Conservation (phyloP, 2,797 vertebrate genomes). For the Antrozous pallidus region DNA sequence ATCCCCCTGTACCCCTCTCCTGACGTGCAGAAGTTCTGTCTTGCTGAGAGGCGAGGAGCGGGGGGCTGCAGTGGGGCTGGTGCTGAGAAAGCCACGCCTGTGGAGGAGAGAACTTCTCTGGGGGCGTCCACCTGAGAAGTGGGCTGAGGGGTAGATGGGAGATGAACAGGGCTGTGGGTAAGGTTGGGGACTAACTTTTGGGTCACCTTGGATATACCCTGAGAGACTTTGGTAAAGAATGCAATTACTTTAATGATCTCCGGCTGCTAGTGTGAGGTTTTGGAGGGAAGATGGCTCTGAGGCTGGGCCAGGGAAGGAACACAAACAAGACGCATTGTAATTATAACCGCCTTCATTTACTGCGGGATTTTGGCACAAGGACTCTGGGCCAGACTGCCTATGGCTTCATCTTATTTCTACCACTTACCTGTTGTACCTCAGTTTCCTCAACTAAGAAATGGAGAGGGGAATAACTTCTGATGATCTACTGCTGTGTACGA, state of each 20-base stretch:
- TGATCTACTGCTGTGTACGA: no score
- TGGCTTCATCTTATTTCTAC: background rate
- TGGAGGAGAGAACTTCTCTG: fast-evolving
- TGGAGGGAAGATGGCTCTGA: background rate
- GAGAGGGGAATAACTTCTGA: background rate
- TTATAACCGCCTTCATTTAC: background rate
- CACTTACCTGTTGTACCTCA: background rate
- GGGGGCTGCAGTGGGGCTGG: background rate
- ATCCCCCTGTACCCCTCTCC: fast-evolving
- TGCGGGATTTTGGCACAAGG: background rate
- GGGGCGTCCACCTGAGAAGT: no score
- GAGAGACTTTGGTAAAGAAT: background rate
- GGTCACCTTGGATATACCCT: background rate
- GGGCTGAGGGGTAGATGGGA: fast-evolving
- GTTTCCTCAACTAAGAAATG: background rate
- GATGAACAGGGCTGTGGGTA: background rate
- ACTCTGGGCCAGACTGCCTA: background rate
- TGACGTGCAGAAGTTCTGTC: background rate
- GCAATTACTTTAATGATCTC: background rate
- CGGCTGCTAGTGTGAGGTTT: background rate
- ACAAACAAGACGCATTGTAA: background rate
- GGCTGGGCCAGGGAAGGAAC: background rate
- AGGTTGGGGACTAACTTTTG: background rate
- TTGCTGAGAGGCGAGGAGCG: no score
- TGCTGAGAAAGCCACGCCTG: background rate